phyloP scores from a whole-genome alignment of 2,888 invertebrate species.

The Philopedon plagiatum region DNA sequence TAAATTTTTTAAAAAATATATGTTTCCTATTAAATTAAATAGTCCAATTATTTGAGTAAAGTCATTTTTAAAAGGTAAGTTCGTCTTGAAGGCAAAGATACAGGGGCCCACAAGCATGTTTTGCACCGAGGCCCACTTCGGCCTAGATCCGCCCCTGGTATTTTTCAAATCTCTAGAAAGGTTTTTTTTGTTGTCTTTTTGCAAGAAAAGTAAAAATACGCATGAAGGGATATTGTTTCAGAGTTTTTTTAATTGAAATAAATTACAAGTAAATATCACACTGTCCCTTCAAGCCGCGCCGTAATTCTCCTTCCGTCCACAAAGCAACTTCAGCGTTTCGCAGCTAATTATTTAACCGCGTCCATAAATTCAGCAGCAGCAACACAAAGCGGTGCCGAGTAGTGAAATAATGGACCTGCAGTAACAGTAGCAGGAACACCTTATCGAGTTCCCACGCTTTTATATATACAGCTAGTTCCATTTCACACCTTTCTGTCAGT shows the following conservation, averaged over 20 bases:
- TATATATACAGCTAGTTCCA: conserved; percentile 46
- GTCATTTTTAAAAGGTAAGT: too few species aligned
- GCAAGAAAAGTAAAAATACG: too few species aligned
- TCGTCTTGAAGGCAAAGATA: too few species aligned
- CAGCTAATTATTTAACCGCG: conserved; percentile 38
- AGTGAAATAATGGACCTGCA: conserved; percentile 34
- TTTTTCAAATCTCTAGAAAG: too few species aligned
- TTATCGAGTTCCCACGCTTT: conserved; percentile 58
- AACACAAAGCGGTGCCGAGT: conserved; percentile 22
- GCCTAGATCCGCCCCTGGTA: too few species aligned
- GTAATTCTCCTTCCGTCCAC: conserved; percentile 2
- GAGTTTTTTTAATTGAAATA: background rate
- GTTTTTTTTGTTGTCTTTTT: too few species aligned
- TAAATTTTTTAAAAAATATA: too few species aligned
- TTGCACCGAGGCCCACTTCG: too few species aligned
- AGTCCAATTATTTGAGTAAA: too few species aligned
- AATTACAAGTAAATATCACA: conserved; percentile 15
- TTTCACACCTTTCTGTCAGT: conserved; percentile 1
- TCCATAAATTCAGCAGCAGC: conserved; percentile 32
- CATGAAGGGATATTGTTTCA: background rate
- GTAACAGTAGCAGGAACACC: conserved; percentile 36
- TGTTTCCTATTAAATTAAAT: too few species aligned
- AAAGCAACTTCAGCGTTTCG: conserved; percentile 13
- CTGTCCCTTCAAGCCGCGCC: background rate
- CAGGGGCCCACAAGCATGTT: too few species aligned